phyloP scores from a whole-genome alignment of 2,797 vertebrate species.

The Eulemur rubriventer region DNA sequence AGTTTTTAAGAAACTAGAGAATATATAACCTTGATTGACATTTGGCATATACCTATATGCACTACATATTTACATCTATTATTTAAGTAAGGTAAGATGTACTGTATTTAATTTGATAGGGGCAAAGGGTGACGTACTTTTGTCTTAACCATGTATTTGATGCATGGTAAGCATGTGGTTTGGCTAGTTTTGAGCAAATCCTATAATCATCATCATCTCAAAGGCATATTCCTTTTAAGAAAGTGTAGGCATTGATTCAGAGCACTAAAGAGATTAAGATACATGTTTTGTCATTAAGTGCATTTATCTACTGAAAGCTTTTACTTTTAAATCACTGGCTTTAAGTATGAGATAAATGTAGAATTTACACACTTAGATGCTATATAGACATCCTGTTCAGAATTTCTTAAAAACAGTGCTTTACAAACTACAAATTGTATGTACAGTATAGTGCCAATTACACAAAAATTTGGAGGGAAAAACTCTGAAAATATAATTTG shows the following conservation, averaged over 20 bases:
- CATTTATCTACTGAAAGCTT: background rate
- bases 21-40: background rate
- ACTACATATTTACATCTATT: background rate
- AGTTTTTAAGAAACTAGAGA: background rate
- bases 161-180: no score
- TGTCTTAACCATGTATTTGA: background rate
- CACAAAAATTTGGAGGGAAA: background rate
- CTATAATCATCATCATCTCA: background rate
- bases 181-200: background rate
- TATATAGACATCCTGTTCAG: background rate
- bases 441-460: background rate
- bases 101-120: background rate
- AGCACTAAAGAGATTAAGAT: background rate
- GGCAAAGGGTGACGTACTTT: background rate
- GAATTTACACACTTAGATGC: background rate
- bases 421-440: slow-evolving; percentile 32
- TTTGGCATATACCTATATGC: background rate
- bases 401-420: background rate
- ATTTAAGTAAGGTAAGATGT: background rate
- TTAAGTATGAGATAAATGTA: background rate
- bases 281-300: background rate
- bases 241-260: background rate
- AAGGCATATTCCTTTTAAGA: background rate
- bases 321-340: background rate
- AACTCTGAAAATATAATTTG: slow-evolving; percentile 49